phyloP scores from a whole-genome alignment of 2,888 invertebrate genomes.

The Cryptophagus acutangulus region DNA sequence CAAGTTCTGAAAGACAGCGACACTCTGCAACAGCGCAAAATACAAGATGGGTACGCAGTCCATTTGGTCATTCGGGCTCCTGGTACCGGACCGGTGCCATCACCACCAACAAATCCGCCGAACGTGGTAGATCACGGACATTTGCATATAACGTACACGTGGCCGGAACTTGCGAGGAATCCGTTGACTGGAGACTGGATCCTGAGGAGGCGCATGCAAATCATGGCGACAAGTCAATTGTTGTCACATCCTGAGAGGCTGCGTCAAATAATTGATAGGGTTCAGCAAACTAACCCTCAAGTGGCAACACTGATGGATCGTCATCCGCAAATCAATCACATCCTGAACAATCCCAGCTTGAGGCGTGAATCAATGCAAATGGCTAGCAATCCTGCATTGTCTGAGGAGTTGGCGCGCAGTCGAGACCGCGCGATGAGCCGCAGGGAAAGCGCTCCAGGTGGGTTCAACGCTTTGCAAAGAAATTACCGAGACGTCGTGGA shows the following conservation, averaged over 20 bases:
- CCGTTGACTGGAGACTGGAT: too few species aligned
- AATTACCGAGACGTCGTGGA: slow-evolving; percentile 60
- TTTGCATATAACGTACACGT: too few species aligned
- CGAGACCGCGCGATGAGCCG: slow-evolving; percentile 97
- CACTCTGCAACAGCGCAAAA: slow-evolving; percentile 77
- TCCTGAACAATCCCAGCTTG: slow-evolving; percentile 94
- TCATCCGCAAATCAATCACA: slow-evolving; percentile 97
- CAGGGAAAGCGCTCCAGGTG: slow-evolving; percentile 80
- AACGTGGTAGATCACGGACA: too few species aligned
- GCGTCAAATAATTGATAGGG: slow-evolving; percentile 87
- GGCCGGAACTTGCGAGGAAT: too few species aligned
- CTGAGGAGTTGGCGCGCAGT: slow-evolving; percentile 96
- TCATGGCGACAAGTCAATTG: slow-evolving; percentile 85
- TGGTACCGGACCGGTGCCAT: slow-evolving; percentile 53
- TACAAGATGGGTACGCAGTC: slow-evolving; percentile 92
- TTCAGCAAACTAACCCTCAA: slow-evolving; percentile 91
- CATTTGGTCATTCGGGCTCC: slow-evolving; percentile 89
- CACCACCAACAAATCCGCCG: slow-evolving; percentile 63
- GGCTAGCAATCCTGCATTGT: slow-evolving; percentile 94
- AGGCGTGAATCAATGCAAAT: slow-evolving; percentile 94
- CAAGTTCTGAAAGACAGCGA: slow-evolving; percentile 98
- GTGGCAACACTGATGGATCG: slow-evolving; percentile 94
- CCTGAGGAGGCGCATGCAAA: too few species aligned
- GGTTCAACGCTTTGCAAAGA: slow-evolving; percentile 90
- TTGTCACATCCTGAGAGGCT: slow-evolving; percentile 86